Base-by-base conservation (phyloP, 2,888 invertebrate species). In the Pachydiplax longipennis region DNA sequence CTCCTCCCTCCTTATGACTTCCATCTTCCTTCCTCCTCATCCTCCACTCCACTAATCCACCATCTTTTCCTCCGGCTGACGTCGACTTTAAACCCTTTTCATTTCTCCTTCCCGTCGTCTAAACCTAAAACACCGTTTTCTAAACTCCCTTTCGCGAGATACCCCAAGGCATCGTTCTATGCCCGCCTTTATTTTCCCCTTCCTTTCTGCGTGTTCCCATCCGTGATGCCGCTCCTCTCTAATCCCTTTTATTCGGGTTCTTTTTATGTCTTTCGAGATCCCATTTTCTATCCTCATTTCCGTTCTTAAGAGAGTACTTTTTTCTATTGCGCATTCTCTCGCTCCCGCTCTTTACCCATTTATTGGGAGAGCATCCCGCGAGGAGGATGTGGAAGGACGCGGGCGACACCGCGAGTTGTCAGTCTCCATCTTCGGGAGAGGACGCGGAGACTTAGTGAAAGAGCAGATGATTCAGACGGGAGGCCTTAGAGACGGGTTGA, bases 21-120 rank as follows among this genome's bases (percentile, higher is more conserved):
- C 58, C 83, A 58, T 58, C 83, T 58, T 83, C 35, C 73, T 73
- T 87, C 87, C 37, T 61, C 61, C 61, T 37, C 61, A 12, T 37
- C 37, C 61, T 61, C n/a, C 61, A 40, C 35, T 58, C 31, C 83
- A 83, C 83, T 61, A n/a, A 61, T 37, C 37, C 37, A 87, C 87
- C 61, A 73, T 73, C 73, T 73, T 73, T 53, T 73, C 73, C 73
- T 73, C 31, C 73, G 73, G 31, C 12, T 31, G 73, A 73, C 31
- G 73, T 73, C 73, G 73, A 73, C 73, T 73, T 73, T 73, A 73
- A 73, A 73, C 73, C 73, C 73, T 73, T 73, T 73, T 73, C 73
- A 73, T 2, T 12, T 25, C 25, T 31, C 73, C 31, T 73, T 53
- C 18, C 5, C 18, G 44, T 44, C 13, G 73, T 18, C 73, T 73